Conservation (phyloP, 2,113 vertebrate genomes). For the Panthera uncia region DNA sequence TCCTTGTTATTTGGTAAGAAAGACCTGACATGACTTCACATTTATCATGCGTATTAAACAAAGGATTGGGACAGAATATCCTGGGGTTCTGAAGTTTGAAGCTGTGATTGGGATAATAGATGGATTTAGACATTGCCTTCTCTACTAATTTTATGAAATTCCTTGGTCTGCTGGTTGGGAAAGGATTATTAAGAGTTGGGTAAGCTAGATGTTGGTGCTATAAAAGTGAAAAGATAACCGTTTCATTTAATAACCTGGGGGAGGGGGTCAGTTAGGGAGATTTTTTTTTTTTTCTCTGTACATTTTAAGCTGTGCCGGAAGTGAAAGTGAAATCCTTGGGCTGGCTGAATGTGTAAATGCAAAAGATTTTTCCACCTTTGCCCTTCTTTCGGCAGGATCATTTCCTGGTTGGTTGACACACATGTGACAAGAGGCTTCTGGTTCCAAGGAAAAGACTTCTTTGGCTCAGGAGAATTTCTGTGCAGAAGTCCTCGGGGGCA, state of each 20-base stretch:
- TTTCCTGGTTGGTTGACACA: conserved; percentile 34
- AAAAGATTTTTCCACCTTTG: conserved; percentile 50
- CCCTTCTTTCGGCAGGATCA: conserved; percentile 26
- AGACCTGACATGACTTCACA: not conserved
- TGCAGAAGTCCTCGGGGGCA: not conserved
- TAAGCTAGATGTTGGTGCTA: not conserved
- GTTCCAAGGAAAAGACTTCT: conserved; percentile 30
- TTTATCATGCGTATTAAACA: not conserved
- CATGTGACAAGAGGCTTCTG: conserved; percentile 29
- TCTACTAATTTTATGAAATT: not conserved
- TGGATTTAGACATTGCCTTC: not conserved
- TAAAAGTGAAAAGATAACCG: not conserved
- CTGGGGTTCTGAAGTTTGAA: not conserved
- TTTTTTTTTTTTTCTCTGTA: not conserved
- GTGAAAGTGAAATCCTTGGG: conserved; percentile 47
- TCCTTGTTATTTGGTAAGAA: not conserved
- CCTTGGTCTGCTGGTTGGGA: not conserved
- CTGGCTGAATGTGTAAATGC: not conserved
- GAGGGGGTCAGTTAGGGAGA: not conserved
- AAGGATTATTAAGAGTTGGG: conserved; percentile 5
- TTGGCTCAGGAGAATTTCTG: not conserved
- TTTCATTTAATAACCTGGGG: not conserved
- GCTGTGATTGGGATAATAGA: not conserved
- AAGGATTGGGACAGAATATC: not conserved
- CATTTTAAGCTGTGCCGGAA: not conserved